phyloP scores from a whole-genome alignment of 2,888 invertebrate genomes.

The Hemicrepidius hirtus region DNA sequence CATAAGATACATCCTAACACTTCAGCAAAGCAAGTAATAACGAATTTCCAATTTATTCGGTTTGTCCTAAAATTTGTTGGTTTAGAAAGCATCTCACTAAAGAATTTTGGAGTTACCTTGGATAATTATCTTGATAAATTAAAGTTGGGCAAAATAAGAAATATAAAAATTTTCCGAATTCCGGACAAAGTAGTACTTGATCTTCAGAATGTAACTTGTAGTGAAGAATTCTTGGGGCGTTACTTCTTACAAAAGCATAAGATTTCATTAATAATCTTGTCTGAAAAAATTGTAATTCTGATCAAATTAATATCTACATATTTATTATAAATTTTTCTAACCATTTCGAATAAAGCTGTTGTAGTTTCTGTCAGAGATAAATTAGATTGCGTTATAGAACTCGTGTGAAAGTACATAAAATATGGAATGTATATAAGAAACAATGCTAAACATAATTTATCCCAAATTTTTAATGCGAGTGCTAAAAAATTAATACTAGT shows the following conservation, averaged over 20 bases:
- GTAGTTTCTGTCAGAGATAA: constrained; percentile 33
- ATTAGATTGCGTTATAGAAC: background rate
- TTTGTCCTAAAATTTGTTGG: constrained; percentile 81
- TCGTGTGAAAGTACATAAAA: constrained; percentile 33
- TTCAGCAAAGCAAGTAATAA: constrained; percentile 82
- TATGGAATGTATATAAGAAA: constrained; percentile 23
- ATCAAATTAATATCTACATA: too few relatives aligned
- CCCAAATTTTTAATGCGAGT: constrained; percentile 19
- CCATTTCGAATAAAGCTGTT: constrained; percentile 34
- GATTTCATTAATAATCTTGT: constrained; percentile 91
- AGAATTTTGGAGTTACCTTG: constrained; percentile 79
- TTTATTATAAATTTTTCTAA: constrained; percentile 14
- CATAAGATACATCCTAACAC: constrained; percentile 86
- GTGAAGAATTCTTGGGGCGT: constrained; percentile 76
- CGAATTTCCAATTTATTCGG: constrained; percentile 84
- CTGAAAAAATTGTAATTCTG: too few relatives aligned
- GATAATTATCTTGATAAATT: constrained; percentile 88
- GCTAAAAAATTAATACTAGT: constrained; percentile 10
- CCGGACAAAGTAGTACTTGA: constrained; percentile 74
- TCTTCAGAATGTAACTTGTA: constrained; percentile 72
- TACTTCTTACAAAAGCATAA: constrained; percentile 86
- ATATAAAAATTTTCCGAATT: constrained; percentile 76
- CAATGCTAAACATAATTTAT: background rate
- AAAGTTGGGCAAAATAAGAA: constrained; percentile 93
- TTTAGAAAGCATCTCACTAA: constrained; percentile 77